A percentile compares a stretch with the other conserved stretches of the same genome.
Conservation (phyloP, 2,113 vertebrate species). For the Isurus oxyrinchus region DNA sequence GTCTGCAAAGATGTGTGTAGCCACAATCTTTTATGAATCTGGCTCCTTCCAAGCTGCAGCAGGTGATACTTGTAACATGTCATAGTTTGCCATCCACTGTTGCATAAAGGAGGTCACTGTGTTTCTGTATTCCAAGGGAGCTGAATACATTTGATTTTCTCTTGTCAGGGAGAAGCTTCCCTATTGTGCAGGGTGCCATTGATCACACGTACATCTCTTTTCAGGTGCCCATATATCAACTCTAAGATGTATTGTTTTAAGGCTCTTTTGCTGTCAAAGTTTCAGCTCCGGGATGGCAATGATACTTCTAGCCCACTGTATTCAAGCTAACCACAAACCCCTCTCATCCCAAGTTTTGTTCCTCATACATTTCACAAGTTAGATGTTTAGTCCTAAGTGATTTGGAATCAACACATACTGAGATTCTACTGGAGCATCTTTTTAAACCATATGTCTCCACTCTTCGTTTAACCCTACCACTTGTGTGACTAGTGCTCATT, state of each 20-base stretch:
- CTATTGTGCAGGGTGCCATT: not conserved
- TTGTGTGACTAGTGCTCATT: not conserved
- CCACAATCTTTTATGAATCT: not conserved
- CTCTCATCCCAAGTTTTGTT: not conserved
- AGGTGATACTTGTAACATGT: not conserved
- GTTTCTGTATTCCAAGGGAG: too few species aligned
- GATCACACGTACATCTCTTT: not conserved
- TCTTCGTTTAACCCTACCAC: constrained; percentile 1
- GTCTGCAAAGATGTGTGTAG: too few species aligned
- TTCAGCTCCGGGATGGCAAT: not conserved
- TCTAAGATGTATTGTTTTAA: not conserved
- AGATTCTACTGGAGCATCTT: not conserved
- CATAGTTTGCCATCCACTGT: not conserved
- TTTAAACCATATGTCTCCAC: not conserved
- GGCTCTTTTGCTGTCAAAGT: not conserved
- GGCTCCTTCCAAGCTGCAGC: not conserved
- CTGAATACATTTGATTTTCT: not conserved
- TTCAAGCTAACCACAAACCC: not conserved
- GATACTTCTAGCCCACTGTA: not conserved
- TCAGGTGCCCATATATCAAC: not conserved
- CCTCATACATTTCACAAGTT: not conserved
- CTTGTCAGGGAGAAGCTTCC: not conserved
- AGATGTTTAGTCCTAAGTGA: not conserved
- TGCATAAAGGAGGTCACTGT: not conserved
- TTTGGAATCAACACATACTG: not conserved